A percentile compares a stretch with the other conserved stretches of the same genome.
Conservation (phyloP, 2,113 vertebrate species). For the Bos javanicus region DNA sequence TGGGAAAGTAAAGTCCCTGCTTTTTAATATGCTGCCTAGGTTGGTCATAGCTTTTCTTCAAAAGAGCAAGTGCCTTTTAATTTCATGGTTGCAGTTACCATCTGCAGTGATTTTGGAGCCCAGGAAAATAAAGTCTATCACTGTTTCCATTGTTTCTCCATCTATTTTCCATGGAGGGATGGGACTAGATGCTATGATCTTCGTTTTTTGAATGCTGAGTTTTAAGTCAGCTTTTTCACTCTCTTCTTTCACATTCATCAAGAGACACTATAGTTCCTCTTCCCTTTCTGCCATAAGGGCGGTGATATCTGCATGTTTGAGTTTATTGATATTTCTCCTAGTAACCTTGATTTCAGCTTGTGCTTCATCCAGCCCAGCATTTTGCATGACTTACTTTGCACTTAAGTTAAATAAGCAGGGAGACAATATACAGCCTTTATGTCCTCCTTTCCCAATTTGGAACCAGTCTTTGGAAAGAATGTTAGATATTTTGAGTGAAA, state of each 20-base stretch:
- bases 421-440: background rate
- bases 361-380: background rate
- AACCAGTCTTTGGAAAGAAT: background rate
- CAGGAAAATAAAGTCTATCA: background rate
- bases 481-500: background rate
- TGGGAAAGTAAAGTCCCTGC: too few species aligned
- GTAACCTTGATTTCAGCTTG: background rate
- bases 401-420: background rate
- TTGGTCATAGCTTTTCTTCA: background rate
- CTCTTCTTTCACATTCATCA: background rate
- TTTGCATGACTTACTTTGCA: background rate
- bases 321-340: background rate
- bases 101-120: background rate
- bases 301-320: background rate
- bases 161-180: background rate
- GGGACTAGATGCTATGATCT: background rate
- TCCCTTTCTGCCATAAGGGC: background rate
- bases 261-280: background rate
- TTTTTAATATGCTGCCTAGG: too few species aligned
- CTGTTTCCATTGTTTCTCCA: background rate
- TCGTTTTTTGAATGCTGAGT: background rate
- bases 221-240: background rate
- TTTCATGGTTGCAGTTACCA: background rate
- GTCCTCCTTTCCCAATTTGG: background rate
- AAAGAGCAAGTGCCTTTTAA: background rate